These are phyloP conservation scores for Tamias sibiricus DNA, from an alignment of 2,113 vertebrate species.

Conservation along the genomic window DNA sequence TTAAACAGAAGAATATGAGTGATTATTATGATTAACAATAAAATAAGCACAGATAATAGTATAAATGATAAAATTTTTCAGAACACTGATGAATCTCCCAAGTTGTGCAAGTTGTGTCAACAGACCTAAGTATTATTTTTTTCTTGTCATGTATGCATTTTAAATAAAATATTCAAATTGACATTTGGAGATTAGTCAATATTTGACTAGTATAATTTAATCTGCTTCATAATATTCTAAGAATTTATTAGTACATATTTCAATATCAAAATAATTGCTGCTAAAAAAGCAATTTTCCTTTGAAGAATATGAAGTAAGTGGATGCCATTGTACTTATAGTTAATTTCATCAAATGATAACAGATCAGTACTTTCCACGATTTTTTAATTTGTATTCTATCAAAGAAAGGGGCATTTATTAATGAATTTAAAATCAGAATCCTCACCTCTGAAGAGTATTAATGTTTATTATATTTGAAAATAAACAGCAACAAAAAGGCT, in stretches of 20 bases:
- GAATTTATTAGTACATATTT: slow-evolving; percentile 15
- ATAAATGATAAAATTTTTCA: background rate
- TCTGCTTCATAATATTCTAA: background rate
- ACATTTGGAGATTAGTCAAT: slow-evolving; percentile 23
- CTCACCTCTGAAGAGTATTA: background rate
- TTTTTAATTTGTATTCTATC: background rate
- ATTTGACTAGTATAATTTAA: background rate
- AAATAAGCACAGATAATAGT: slow-evolving; percentile 32
- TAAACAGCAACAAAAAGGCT: background rate
- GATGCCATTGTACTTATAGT: background rate
- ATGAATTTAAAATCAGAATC: background rate
- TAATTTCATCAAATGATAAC: background rate
- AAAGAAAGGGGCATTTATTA: background rate
- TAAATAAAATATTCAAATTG: slow-evolving; percentile 29
- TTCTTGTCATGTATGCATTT: slow-evolving; percentile 14
- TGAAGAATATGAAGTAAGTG: background rate
- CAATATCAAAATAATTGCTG: background rate
- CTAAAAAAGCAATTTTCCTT: slow-evolving; percentile 10
- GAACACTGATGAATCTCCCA: background rate
- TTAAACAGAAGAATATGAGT: background rate
- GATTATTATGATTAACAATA: background rate
- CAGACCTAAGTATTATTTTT: background rate
- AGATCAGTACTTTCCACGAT: background rate
- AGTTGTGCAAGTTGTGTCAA: background rate
- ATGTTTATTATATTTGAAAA: slow-evolving; percentile 27